Evolutionary conservation across 1,140 invertebrate genomes (phyloP), one percentile per base, ranked within the genome.

Genomic region (Mercenaria mercenaria): DNA sequence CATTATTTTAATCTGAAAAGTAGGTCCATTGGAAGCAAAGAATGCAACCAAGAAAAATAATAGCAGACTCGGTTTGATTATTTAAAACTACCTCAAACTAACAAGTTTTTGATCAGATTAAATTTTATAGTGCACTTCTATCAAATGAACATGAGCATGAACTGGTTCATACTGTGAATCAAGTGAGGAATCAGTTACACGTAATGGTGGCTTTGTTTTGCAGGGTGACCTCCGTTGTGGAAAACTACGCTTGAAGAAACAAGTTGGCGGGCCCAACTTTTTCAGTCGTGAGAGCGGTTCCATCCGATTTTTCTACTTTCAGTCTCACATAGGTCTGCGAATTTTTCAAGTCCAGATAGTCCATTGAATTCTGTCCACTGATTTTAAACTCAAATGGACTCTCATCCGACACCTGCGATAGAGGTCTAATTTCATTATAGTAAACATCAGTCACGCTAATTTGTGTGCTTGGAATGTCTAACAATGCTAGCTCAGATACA

Each of bases 361-460:
- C 43, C 77, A 56, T 81, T 41, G 72, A 82, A 64, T 82, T 76
- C 34, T 76, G 81, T 43, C 56, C 85, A 37, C 64, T 87, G 56
- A 87, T 80, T 20, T 80, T 88, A 32, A 79, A 90, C 29, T 86
- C 84, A 59, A 91, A 82, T 26, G 86, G 86, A 34, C 77, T 34
- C 41, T 90, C 76, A 26, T 50, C 43, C 13, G 82, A 80, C n/a
- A n/a, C n/a, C n/a, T n/a, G n/a, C n/a, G n/a, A n/a, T n/a, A n/a
- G n/a, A n/a, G n/a, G n/a, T n/a, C 59, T 32, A 79, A 77, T 74
- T 83, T 89, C 80, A 18, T 84, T 52, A 41, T 85, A 77, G 26
- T 64, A 59, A 59, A 83, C 26, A 41, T 83, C 50, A 4, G 61
- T 72, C 23, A 84, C 82, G 34, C 61, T 72, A 11, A 43, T 72